Percentiles rank a stretch among this genome's conserved stretches.
Evolutionary conservation across 2,888 invertebrate genomes (phyloP).

Genomic region (Athalia rosae): DNA sequence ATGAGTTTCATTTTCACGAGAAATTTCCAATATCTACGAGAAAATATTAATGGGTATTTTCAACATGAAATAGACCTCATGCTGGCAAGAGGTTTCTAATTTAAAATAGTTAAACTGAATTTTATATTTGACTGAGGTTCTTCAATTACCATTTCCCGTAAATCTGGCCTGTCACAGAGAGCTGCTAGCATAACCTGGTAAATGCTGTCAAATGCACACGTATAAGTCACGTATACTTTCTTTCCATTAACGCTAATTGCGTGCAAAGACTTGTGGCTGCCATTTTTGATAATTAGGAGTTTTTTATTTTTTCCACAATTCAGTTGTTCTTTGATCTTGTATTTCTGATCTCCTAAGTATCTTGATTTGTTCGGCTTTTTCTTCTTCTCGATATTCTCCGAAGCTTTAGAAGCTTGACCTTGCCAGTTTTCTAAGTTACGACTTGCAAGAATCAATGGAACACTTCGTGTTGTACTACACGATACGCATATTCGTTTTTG

Average conservation of each 20-base stretch:
- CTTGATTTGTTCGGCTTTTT: conserved; percentile 6
- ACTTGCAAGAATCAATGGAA: conserved; percentile 9
- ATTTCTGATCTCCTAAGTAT: conserved; percentile 21
- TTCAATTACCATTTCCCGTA: not conserved
- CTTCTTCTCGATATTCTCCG: not conserved
- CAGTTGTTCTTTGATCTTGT: conserved; percentile 13
- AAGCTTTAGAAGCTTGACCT: not conserved
- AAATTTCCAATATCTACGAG: no score
- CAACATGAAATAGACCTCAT: no score
- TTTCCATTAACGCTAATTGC: not conserved
- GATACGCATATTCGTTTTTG: conserved; percentile 18
- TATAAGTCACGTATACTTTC: conserved; percentile 7
- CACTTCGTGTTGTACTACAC: conserved; percentile 12
- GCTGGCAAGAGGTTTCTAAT: not conserved
- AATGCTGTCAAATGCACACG: conserved; percentile 21
- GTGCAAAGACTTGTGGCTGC: conserved; percentile 17
- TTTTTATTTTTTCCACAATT: not conserved
- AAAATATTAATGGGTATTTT: no score
- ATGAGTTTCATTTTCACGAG: no score
- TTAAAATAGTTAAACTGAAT: not conserved
- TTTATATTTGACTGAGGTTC: not conserved
- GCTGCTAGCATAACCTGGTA: conserved; percentile 26
- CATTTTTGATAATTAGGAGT: conserved; percentile 16
- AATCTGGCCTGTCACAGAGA: conserved; percentile 23
- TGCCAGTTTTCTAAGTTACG: conserved; percentile 21